A percentile compares a stretch with the other conserved stretches of the same genome.
Conservation (phyloP, 2,888 invertebrate genomes). For the Synergus umbraculus region DNA sequence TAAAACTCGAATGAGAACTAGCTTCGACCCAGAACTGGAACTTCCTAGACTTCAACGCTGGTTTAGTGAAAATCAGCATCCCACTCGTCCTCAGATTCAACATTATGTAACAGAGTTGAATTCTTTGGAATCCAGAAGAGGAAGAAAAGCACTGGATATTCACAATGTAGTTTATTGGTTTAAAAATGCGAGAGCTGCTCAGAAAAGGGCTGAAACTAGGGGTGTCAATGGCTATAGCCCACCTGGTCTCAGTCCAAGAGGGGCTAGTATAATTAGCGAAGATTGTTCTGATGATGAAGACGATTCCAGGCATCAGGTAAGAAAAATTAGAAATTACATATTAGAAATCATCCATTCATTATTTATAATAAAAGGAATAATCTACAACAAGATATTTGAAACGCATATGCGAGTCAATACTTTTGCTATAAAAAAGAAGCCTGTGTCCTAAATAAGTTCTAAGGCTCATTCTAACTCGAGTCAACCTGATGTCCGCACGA, state of each 20-base stretch:
- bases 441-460: no score
- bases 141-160: constrained; percentile 95
- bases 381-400: no score
- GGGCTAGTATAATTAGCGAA: constrained; percentile 76
- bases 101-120: constrained; percentile 97
- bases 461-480: no score
- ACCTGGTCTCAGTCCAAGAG: constrained; percentile 75
- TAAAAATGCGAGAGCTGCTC: constrained; percentile 97
- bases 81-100: constrained; percentile 96
- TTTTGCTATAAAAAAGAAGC: no score
- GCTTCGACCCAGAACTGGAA: constrained; percentile 97
- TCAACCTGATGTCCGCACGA: no score
- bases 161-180: constrained; percentile 99
- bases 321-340: constrained; percentile 24
- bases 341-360: background rate
- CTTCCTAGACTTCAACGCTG: constrained; percentile 96
- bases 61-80: constrained; percentile 98
- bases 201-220: constrained; percentile 89
- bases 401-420: no score
- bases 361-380: background rate
- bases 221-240: constrained; percentile 77
- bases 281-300: constrained; percentile 77
- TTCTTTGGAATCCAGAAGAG: constrained; percentile 92
- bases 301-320: constrained; percentile 79
- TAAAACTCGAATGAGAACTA: constrained; percentile 96